Base-by-base conservation (phyloP, 2,888 invertebrate species). In the Watsonalla binaria region DNA sequence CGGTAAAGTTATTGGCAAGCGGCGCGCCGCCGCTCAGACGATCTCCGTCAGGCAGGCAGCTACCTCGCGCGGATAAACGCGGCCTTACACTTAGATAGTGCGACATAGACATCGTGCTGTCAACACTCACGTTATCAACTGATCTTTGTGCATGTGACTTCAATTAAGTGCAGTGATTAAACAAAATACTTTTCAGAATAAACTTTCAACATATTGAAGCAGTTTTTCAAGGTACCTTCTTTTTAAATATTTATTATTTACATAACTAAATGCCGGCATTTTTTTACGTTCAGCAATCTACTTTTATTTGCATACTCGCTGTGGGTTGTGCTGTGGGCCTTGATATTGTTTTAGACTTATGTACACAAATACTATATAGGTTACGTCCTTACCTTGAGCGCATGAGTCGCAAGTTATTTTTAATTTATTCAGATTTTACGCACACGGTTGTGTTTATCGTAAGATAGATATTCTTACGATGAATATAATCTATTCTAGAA, bases 351-450 rank as follows among this genome's bases (percentile, higher is more conserved):
- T 83, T 77, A 80, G 82, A 82, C 42, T 76, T 73, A 72, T 11
- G 24, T 24, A 47, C 49, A 79, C 78, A 77, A 76, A 87, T 86
- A 80, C 86, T 74, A 80, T 82, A 72, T 78, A 73, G 78, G 80
- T 79, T 80, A 72, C 82, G 86, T 84, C 81, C 80, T 88, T 84
- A 78, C 90, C 90, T 90, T 90, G 90, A 81, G 74, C 77, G 68
- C 67, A 70, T 81, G 84, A 86, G 79, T 77, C 78, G 80, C 59
- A 60, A 71, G 84, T 82, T 90, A 90, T 90, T 90, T 89, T 85
- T 81, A 74, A 78, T 72, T 42, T 78, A 73, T 78, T 74, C 63
- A 66, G 71, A 73, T 72, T 79, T 80, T 69, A 67, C 70, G 67
- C 63, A 65, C 67, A 66, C 65, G 56, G 1, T 53, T 55, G 55